Evolutionary conservation across 2,797 vertebrate genomes (phyloP).

Genomic region (Macropodus opercularis): DNA sequence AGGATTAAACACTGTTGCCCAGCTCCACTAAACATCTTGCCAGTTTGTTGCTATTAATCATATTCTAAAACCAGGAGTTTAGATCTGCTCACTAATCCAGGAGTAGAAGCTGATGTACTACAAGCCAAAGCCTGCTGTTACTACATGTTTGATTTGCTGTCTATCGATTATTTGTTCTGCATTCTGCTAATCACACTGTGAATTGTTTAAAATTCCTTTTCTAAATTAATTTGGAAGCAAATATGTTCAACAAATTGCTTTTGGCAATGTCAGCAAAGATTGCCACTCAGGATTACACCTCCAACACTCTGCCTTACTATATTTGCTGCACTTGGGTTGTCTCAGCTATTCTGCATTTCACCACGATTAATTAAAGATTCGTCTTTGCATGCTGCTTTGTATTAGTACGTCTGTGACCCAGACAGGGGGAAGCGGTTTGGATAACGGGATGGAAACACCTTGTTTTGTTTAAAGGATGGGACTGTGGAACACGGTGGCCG

Average conservation of each 20-base stretch:
- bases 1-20: conserved; percentile 27
- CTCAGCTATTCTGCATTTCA: background rate
- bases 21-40: conserved; percentile 11
- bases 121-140: conserved; percentile 24
- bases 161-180: conserved; percentile 30
- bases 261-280: conserved; percentile 45
- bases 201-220: conserved; percentile 55
- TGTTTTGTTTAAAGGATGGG: too few relatives aligned
- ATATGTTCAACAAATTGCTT: conserved; percentile 64
- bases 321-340: conserved; percentile 19
- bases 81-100: conserved; percentile 35
- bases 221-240: conserved; percentile 58
- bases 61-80: conserved; percentile 29
- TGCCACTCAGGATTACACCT: conserved; percentile 35
- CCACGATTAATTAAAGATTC: conserved; percentile 1
- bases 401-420: too few relatives aligned
- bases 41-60: conserved; percentile 23
- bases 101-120: conserved; percentile 24
- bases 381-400: too few relatives aligned
- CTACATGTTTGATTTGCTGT: conserved; percentile 44
- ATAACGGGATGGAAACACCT: too few relatives aligned
- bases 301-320: conserved; percentile 6
- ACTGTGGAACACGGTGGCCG: too few relatives aligned
- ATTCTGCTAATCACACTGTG: conserved; percentile 52
- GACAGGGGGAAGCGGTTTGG: too few relatives aligned